Evolutionary conservation across 2,113 vertebrate genomes (phyloP).

Genomic region (Pterocles gutturalis): DNA sequence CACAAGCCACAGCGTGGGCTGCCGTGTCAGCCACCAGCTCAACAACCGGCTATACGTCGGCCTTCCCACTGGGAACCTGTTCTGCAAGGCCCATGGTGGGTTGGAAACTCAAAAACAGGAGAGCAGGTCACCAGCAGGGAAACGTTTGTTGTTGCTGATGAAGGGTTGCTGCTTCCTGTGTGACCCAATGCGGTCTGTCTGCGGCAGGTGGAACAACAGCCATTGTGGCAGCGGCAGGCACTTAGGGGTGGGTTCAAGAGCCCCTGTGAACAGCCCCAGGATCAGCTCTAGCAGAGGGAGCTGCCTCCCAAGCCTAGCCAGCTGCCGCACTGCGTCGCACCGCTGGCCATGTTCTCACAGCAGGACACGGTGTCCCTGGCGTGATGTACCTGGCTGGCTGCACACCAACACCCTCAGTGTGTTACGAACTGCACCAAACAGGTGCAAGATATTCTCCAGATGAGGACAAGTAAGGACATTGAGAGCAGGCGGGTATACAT

Average conservation of each 20-base stretch:
- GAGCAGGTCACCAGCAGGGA: background rate
- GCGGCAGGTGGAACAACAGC: background rate
- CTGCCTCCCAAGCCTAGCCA: background rate
- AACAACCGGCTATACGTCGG: background rate
- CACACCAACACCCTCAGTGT: background rate
- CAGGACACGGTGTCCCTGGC: background rate
- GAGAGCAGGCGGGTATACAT: rapidly evolving
- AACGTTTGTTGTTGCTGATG: background rate
- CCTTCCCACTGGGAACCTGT: slow-evolving; percentile 23
- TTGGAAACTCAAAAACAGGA: background rate
- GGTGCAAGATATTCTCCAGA: background rate
- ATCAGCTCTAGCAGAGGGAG: background rate
- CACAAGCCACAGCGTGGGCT: rapidly evolving
- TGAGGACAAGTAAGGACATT: background rate
- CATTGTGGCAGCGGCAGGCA: rapidly evolving
- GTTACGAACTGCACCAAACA: rapidly evolving
- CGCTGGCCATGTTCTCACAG: background rate
- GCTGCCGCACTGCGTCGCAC: rapidly evolving
- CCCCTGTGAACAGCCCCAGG: rapidly evolving
- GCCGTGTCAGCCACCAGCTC: background rate
- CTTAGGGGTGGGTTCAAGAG: background rate
- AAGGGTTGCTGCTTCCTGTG: background rate
- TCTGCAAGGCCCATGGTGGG: background rate
- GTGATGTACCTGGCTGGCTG: background rate
- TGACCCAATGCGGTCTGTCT: background rate